Conservation (phyloP, 2,113 vertebrate genomes). For the Tiliqua scincoides region DNA sequence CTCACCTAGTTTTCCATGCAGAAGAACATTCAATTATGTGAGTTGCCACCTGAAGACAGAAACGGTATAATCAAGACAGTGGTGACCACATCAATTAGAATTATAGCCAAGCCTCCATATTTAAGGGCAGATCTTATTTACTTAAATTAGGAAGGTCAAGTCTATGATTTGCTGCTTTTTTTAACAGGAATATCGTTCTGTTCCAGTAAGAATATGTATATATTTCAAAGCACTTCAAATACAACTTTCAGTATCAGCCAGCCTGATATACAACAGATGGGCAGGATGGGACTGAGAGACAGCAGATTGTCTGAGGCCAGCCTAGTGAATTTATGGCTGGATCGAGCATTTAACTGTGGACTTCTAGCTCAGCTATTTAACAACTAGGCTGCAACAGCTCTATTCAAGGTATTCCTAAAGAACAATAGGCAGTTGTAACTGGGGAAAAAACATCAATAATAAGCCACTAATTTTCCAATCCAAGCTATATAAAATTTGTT, state of each 20-base stretch:
- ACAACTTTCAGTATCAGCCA: neutral
- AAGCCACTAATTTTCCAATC: no score
- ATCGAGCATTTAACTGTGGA: neutral
- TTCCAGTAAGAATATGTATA: neutral
- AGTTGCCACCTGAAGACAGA: no score
- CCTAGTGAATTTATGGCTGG: neutral
- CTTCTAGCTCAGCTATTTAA: neutral
- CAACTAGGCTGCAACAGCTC: neutral
- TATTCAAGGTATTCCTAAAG: neutral
- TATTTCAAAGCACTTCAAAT: neutral
- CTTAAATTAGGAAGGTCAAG: neutral
- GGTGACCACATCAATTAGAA: neutral
- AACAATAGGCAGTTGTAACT: neutral
- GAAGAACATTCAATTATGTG: neutral
- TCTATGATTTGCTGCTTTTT: no score
- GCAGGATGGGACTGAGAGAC: neutral
- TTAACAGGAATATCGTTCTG: no score
- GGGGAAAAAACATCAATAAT: neutral
- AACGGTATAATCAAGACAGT: neutral
- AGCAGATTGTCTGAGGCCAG: neutral
- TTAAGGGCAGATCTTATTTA: neutral
- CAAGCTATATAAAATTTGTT: neutral
- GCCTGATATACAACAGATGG: neutral
- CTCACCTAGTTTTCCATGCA: neutral
- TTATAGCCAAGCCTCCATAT: neutral